Conservation (phyloP, 2,113 vertebrate species). For the Danionella cerebrum region DNA sequence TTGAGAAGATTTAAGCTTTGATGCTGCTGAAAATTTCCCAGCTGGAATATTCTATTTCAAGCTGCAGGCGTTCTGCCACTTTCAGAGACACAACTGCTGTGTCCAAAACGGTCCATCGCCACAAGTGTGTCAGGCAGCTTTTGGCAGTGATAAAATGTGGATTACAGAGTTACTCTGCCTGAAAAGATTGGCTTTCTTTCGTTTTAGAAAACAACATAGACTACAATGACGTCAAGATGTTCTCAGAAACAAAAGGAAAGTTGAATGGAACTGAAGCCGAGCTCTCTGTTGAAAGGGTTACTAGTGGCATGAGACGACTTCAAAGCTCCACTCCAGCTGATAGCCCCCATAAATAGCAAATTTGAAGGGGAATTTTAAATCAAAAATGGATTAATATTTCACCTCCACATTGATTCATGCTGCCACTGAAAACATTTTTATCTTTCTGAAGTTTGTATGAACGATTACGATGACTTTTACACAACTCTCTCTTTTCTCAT, state of each 20-base stretch:
- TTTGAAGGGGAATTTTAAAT: constrained; percentile 72
- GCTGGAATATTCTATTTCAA: neutral
- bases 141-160: neutral
- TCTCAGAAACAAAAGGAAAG: neutral
- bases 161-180: neutral
- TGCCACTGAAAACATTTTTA: constrained; percentile 48
- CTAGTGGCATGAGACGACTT: constrained; percentile 48
- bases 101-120: neutral
- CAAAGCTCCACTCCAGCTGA: constrained; percentile 54
- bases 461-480: constrained; percentile 31
- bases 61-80: neutral
- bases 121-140: neutral
- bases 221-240: neutral
- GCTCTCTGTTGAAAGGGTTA: constrained; percentile 46
- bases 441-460: constrained; percentile 41
- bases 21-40: neutral
- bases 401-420: constrained; percentile 58
- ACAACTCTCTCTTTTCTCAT: no score
- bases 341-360: constrained; percentile 54
- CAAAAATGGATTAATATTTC: constrained; percentile 67
- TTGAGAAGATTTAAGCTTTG: neutral
- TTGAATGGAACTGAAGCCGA: neutral
- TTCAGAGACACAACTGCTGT: neutral
- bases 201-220: neutral
- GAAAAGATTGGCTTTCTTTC: neutral